A percentile compares a stretch with the other conserved stretches of the same genome.
Conservation (phyloP, 2,888 invertebrate species). For the Salticus scenicus region DNA sequence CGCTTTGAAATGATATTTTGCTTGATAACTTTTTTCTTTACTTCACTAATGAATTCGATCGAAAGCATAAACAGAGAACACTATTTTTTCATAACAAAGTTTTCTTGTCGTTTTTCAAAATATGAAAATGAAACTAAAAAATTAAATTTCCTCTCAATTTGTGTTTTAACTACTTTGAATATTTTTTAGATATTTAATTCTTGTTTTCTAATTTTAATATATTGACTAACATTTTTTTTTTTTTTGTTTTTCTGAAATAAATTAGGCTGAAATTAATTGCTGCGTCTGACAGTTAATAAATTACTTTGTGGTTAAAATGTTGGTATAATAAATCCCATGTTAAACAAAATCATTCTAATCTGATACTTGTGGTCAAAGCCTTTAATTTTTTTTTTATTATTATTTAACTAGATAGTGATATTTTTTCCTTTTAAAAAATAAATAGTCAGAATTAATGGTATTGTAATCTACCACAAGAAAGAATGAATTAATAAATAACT, state of each 20-base stretch:
- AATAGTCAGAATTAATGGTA: too few species aligned
- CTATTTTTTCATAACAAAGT: not conserved
- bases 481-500: too few species aligned
- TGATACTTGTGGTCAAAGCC: too few species aligned
- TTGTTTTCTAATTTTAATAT: not conserved
- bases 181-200: not conserved
- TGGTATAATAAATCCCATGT: too few species aligned
- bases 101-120: not conserved
- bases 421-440: too few species aligned
- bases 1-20: constrained; percentile 30
- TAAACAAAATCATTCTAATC: too few species aligned
- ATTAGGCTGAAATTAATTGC: too few species aligned
- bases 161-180: not conserved
- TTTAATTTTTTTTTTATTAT: too few species aligned
- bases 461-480: too few species aligned
- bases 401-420: too few species aligned
- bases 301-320: too few species aligned
- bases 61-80: not conserved
- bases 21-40: not conserved
- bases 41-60: constrained; percentile 12
- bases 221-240: not conserved
- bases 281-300: too few species aligned
- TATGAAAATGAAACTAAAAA: not conserved
- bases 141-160: not conserved
- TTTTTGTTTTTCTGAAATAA: constrained; percentile 32